Conservation (phyloP, 2,113 vertebrate species). For the Elephas maximus region DNA sequence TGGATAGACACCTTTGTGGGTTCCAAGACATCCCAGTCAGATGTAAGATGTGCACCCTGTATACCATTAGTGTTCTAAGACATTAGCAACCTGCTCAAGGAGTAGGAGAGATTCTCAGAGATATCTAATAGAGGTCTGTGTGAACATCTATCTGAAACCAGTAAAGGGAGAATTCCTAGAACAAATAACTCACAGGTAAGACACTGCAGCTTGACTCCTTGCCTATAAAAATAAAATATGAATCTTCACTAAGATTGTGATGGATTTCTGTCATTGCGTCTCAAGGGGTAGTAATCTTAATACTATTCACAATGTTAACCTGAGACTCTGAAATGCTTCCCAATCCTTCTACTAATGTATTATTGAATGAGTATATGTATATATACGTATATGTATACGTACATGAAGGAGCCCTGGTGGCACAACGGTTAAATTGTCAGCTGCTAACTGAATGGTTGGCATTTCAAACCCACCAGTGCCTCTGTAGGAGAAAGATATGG, state of each 20-base stretch:
- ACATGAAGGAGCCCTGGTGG: no score
- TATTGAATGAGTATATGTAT: not conserved
- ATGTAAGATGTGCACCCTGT: not conserved
- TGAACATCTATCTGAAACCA: not conserved
- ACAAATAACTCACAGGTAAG: constrained; percentile 56
- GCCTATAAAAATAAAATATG: constrained; percentile 51
- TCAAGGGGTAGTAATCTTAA: not conserved
- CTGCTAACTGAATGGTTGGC: no score
- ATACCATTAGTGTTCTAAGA: constrained; percentile 58
- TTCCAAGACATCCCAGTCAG: not conserved
- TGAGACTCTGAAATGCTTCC: not conserved
- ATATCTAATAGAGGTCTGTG: constrained; percentile 44
- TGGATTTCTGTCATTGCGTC: not conserved
- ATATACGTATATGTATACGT: no score
- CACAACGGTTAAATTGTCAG: no score
- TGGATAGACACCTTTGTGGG: not conserved
- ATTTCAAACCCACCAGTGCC: no score
- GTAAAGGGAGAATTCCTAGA: constrained; percentile 61
- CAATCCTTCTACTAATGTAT: not conserved
- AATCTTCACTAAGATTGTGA: not conserved
- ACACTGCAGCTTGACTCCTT: not conserved
- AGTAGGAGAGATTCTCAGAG: constrained; percentile 52
- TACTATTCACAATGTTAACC: not conserved
- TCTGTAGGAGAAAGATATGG: no score
- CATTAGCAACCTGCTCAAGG: constrained; percentile 21